These are phyloP conservation scores for Nipponia nippon DNA, from an alignment of 2,113 vertebrate genomes.

Conservation along the genomic window DNA sequence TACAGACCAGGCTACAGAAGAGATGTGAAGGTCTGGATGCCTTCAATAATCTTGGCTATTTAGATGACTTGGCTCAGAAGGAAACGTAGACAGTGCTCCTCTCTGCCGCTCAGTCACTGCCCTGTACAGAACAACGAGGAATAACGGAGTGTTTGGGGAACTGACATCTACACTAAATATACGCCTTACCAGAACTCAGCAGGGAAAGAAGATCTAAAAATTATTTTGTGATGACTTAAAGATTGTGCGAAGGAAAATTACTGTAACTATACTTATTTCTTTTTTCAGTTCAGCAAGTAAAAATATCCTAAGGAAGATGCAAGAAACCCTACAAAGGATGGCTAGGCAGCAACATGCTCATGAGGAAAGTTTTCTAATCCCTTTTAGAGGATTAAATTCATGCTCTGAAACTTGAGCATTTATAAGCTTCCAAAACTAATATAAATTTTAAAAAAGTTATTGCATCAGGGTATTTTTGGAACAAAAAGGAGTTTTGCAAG, in stretches of 20 bases:
- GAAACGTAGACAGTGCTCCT: accelerated
- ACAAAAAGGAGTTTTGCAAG: background rate
- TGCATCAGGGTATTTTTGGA: background rate
- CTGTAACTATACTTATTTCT: background rate
- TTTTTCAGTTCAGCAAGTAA: background rate
- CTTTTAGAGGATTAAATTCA: background rate
- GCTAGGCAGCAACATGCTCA: background rate
- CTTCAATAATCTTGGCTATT: background rate
- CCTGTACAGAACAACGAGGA: background rate
- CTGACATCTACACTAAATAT: background rate
- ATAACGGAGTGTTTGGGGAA: background rate
- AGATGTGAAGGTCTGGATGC: background rate
- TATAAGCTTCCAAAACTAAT: background rate
- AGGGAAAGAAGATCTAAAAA: background rate
- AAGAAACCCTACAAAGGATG: background rate
- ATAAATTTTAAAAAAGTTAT: background rate
- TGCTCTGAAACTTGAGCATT: background rate
- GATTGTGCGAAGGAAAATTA: background rate
- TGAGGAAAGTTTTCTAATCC: background rate
- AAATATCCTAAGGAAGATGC: background rate
- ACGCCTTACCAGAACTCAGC: background rate
- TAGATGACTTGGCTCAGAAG: background rate
- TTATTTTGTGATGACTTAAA: background rate
- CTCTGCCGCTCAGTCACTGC: background rate
- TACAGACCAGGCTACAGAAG: background rate